Percentiles rank a stretch among this genome's conserved stretches.
phyloP scores from a whole-genome alignment of 1,140 invertebrate genomes.

The Conus betulinus region DNA sequence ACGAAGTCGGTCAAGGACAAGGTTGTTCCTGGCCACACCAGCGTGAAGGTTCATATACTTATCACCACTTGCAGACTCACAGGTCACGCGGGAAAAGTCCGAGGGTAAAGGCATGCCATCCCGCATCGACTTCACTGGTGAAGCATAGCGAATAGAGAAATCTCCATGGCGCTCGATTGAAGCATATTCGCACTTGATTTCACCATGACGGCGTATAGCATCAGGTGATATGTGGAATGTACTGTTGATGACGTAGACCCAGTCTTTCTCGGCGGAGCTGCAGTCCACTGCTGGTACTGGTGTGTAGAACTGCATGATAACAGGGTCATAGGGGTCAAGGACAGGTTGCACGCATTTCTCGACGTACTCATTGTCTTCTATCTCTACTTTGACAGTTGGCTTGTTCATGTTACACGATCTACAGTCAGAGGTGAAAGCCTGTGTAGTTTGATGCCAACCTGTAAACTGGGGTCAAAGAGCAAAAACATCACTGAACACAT shows the following conservation, averaged over 20 bases:
- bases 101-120: slow-evolving; percentile 46
- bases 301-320: slow-evolving; percentile 83
- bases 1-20: slow-evolving; percentile 3
- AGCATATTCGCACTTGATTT: slow-evolving; percentile 57
- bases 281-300: slow-evolving; percentile 80
- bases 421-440: too few relatives aligned
- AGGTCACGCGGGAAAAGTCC: slow-evolving; percentile 63
- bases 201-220: slow-evolving; percentile 41
- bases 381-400: too few relatives aligned
- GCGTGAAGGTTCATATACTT: slow-evolving; percentile 64
- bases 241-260: slow-evolving; percentile 56
- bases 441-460: too few relatives aligned
- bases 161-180: slow-evolving; percentile 51
- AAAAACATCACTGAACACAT: too few relatives aligned
- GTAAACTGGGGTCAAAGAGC: too few relatives aligned
- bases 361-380: background rate
- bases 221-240: slow-evolving; percentile 42
- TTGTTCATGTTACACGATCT: too few relatives aligned
- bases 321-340: slow-evolving; percentile 81
- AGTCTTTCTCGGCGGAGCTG: slow-evolving; percentile 72
- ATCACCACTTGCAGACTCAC: slow-evolving; percentile 46
- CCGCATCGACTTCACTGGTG: slow-evolving; percentile 40
- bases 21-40: slow-evolving; percentile 51
- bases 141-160: slow-evolving; percentile 26
- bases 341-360: slow-evolving; percentile 81